Evolutionary conservation across 2,797 vertebrate species (phyloP).

Genomic region (Anisognathus igniventris): DNA sequence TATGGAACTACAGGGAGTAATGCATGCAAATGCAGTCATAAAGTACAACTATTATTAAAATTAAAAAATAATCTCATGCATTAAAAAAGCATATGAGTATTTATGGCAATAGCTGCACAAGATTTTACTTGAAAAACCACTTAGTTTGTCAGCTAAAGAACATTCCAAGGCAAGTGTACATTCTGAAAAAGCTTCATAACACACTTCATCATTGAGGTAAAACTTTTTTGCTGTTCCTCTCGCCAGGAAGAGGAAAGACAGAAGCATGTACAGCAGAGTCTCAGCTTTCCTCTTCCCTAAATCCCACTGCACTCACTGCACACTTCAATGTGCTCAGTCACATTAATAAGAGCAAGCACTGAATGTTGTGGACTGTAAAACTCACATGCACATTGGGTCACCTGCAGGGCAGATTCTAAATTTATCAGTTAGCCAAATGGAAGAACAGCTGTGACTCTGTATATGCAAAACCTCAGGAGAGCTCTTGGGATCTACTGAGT

Average conservation of each 20-base stretch:
- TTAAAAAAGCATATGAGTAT: not conserved
- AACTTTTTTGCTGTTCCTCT: not conserved
- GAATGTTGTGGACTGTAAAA: not conserved
- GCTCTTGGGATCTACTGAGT: not conserved
- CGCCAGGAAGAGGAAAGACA: not conserved
- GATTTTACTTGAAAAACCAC: not conserved
- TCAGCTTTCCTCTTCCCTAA: not conserved
- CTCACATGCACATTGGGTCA: not conserved
- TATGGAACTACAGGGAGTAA: not conserved
- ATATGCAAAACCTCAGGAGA: not conserved
- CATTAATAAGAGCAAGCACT: not conserved
- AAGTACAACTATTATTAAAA: not conserved
- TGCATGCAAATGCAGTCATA: not conserved
- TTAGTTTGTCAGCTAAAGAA: not conserved
- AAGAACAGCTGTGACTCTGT: not conserved
- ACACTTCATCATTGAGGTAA: not conserved
- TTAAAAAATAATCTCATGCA: not conserved
- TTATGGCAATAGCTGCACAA: not conserved
- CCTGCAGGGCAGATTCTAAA: conserved; percentile 12
- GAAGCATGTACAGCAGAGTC: rapidly evolving
- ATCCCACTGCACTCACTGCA: not conserved
- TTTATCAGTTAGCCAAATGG: not conserved
- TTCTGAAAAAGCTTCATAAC: not conserved
- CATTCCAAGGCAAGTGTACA: not conserved
- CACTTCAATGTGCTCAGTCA: not conserved